Conservation (phyloP, 2,888 invertebrate species). For the Timema podura region DNA sequence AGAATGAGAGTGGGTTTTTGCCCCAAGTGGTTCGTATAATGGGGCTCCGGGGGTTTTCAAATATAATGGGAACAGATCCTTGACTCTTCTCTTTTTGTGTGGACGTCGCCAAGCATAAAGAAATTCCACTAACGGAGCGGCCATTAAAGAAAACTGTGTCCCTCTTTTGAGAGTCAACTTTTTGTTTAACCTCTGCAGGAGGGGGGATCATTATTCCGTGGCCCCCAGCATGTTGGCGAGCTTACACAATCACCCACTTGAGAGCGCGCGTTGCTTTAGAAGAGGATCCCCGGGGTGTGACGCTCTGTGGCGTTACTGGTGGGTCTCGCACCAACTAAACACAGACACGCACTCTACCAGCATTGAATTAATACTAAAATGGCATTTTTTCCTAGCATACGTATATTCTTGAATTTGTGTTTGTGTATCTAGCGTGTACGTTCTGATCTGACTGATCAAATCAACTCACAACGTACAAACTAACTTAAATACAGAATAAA, state of each 20-base stretch:
- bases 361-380: too few species aligned
- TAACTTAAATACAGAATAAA: too few species aligned
- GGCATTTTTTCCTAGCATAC: too few species aligned
- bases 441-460: too few species aligned
- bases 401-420: too few species aligned
- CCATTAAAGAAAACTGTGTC: constrained; percentile 28
- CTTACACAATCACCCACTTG: not conserved
- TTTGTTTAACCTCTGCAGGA: constrained; percentile 10
- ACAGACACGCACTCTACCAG: too few species aligned
- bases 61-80: constrained; percentile 25
- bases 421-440: too few species aligned
- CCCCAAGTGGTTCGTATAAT: constrained; percentile 21
- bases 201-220: constrained; percentile 7
- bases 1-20: not conserved
- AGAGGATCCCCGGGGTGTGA: too few species aligned
- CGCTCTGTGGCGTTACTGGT: too few species aligned
- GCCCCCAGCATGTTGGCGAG: constrained; percentile 2
- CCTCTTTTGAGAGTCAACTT: constrained; percentile 23
- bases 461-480: too few species aligned
- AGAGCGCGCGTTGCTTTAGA: not conserved
- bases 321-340: too few species aligned
- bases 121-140: constrained; percentile 21
- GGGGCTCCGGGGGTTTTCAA: constrained; percentile 17
- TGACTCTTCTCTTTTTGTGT: constrained; percentile 20
- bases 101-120: constrained; percentile 26